Evolutionary conservation across 2,888 invertebrate genomes (phyloP).

Genomic region (Elegia similella): DNA sequence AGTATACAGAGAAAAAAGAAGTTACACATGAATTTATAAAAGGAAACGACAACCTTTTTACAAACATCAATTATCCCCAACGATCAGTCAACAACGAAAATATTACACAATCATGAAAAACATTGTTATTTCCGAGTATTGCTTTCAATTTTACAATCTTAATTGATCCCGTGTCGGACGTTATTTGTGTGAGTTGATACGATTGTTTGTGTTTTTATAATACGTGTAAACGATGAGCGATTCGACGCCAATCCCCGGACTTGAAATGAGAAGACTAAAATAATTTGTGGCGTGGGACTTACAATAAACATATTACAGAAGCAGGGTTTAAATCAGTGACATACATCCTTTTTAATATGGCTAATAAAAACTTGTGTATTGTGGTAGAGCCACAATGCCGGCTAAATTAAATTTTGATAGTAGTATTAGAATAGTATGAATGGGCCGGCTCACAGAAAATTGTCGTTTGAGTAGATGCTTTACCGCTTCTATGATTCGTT

Average conservation of each 20-base stretch:
- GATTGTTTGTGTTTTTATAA: neutral
- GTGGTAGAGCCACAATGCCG: no score
- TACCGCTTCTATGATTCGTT: no score
- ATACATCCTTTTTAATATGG: no score
- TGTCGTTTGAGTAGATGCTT: no score
- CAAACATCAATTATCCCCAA: neutral
- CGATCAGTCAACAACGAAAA: neutral
- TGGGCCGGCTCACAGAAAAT: no score
- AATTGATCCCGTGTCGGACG: neutral
- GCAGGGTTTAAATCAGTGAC: no score
- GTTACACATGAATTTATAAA: neutral
- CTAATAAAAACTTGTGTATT: no score
- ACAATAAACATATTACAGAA: no score
- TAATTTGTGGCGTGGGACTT: neutral
- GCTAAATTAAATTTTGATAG: no score
- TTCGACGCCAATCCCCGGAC: neutral
- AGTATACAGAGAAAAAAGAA: no score
- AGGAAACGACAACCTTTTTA: neutral
- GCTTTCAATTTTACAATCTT: slow-evolving; percentile 1
- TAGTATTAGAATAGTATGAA: no score
- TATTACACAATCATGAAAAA: slow-evolving; percentile 3
- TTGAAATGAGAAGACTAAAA: neutral
- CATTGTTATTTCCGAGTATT: neutral
- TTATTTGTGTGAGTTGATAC: neutral
- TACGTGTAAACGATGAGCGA: neutral